Base-by-base conservation (phyloP, 2,888 invertebrate genomes). In the Calliphora vomitoria region DNA sequence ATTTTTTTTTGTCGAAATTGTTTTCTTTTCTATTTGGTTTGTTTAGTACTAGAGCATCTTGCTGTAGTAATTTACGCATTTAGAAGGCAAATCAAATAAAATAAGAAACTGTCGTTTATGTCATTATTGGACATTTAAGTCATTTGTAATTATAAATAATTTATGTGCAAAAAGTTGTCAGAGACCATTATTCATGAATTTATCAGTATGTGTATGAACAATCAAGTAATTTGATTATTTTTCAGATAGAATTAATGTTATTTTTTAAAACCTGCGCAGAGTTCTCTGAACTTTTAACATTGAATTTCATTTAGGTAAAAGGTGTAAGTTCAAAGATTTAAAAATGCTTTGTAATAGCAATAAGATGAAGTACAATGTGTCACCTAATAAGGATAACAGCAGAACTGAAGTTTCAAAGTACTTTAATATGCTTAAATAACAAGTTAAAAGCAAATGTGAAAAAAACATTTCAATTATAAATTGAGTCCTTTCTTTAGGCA, bases 61-160 rank as follows among this genome's bases (percentile, higher is more conserved):
- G 18, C 10, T 79, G 35, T 31, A 10, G 13, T 60, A 47, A 3
- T 25, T 69, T 50, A 31, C 50, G 55, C 25, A 58, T 58, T 58
- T 44, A 38, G 53, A 18, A 50, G 64, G 44, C 38, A 62, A 62
- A 47, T 71, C 44, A 82, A 82, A 82, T 44, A 18, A 18, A 18
- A 58, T 55, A 13, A 31, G 58, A 74, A 82, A 82, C 58, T 66
- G 44, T 81, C 47, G 76, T 66, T 82, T 71, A 55, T 80, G 69
- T 71, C 62, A 85, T 69, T 80, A 69, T 85, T 80, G 62, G 53
- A 69, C 74, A 80, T 80, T 80, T 71, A 75, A 75, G 53, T 69
- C 69, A 72, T 64, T 80, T 80, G 47, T 69, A 62, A 80, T 80
- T 80, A 69, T 44, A 69, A 62, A 62, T 53, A 69, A 69, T 85